These are phyloP conservation scores for Ammodytes marinus DNA, from an alignment of 2,113 vertebrate species.

Conservation along the genomic window DNA sequence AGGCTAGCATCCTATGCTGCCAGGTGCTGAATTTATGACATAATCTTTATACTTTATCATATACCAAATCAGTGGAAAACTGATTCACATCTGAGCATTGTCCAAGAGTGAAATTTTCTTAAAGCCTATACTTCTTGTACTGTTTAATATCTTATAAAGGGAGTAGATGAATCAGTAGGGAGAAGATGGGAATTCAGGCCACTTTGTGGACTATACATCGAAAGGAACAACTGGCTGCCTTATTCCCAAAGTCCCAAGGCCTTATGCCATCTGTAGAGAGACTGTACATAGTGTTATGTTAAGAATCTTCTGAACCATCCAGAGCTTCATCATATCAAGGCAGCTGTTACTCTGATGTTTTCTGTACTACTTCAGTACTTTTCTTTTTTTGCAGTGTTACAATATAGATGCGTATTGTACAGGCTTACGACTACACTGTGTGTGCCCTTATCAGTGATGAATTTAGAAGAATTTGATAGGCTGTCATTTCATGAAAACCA, in stretches of 20 bases:
- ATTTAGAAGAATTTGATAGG: conserved; percentile 67
- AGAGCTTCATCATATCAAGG: conserved; percentile 81
- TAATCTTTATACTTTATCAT: conserved; percentile 82
- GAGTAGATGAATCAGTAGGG: conserved; percentile 71
- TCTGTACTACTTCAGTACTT: conserved; percentile 73
- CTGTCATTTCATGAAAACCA: conserved; percentile 64
- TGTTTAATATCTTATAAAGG: conserved; percentile 82
- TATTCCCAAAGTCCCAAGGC: conserved; percentile 83
- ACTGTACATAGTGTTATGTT: conserved; percentile 80
- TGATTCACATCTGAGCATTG: conserved; percentile 78
- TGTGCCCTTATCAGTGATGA: conserved; percentile 67
- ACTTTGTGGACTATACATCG: conserved; percentile 70
- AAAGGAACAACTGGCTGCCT: conserved; percentile 85
- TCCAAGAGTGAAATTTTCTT: conserved; percentile 75
- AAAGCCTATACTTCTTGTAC: conserved; percentile 83
- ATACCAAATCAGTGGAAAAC: conserved; percentile 78
- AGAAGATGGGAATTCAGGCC: conserved; percentile 74
- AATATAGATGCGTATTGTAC: conserved; percentile 68
- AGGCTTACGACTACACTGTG: conserved; percentile 69
- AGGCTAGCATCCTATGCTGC: conserved; percentile 76
- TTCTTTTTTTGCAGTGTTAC: conserved; percentile 72
- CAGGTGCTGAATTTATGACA: conserved; percentile 86
- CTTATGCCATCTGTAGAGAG: conserved; percentile 80
- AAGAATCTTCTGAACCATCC: conserved; percentile 74
- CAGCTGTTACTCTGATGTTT: conserved; percentile 80